These are phyloP conservation scores for Aldrovandia affinis DNA, from an alignment of 2,797 vertebrate genomes.

Conservation along the genomic window DNA sequence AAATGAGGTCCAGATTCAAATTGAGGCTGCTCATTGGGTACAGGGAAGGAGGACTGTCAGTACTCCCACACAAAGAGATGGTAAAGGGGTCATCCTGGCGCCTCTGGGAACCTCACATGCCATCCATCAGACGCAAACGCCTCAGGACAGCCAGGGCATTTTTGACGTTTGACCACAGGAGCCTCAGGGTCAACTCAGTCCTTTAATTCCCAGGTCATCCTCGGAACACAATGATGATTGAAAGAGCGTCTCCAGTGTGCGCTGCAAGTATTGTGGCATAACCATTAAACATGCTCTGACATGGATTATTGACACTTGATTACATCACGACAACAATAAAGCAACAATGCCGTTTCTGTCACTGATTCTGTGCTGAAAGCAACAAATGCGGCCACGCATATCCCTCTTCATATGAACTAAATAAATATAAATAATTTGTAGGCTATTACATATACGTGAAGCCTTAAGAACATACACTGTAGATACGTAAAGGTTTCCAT, in stretches of 20 bases:
- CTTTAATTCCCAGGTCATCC: not conserved
- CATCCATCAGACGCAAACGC: conserved; percentile 44
- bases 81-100: conserved; percentile 26
- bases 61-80: conserved; percentile 36
- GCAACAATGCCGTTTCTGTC: conserved; percentile 17
- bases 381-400: not conserved
- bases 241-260: conserved; percentile 31
- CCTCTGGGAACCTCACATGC: conserved; percentile 32
- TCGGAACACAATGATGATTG: conserved; percentile 32
- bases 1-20: conserved; percentile 10
- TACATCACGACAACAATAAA: conserved; percentile 52
- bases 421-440: not conserved
- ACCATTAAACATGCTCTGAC: conserved; percentile 55
- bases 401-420: not conserved
- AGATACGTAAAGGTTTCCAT: not conserved
- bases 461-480: not conserved
- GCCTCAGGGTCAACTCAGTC: not conserved
- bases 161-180: not conserved
- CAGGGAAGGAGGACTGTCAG: not conserved
- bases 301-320: conserved; percentile 55
- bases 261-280: conserved; percentile 41
- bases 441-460: not conserved
- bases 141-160: conserved; percentile 27
- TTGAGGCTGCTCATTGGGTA: not conserved
- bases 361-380: not conserved